Evolutionary conservation across 1,140 invertebrate genomes (phyloP).

Genomic region (Andricus grossulariae): DNA sequence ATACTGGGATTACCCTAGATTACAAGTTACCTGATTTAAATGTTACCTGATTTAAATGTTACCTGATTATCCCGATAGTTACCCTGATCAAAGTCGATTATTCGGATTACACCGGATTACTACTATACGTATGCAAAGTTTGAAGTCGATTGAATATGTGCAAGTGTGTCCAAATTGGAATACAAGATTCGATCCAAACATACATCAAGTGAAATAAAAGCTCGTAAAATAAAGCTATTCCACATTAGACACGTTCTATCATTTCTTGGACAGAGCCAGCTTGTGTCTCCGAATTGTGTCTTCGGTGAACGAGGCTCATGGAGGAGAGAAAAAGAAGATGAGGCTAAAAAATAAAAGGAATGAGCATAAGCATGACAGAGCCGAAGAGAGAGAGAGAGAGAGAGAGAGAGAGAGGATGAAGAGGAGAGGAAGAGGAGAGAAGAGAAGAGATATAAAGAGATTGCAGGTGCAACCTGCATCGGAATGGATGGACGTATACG

Average conservation of each 20-base stretch:
- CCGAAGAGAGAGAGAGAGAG: neutral
- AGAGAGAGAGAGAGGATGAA: neutral
- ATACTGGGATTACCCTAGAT: no score
- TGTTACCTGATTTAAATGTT: no score
- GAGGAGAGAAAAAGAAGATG: neutral
- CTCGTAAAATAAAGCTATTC: neutral
- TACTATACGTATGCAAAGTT: no score
- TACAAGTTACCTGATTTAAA: no score
- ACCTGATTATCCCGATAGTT: no score
- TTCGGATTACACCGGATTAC: no score
- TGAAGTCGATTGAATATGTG: no score
- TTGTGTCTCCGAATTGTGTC: neutral
- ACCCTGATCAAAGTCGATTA: no score
- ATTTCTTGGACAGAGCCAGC: neutral
- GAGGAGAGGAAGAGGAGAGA: slow-evolving; percentile 34
- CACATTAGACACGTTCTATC: slow-evolving; percentile 35
- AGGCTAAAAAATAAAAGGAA: slow-evolving; percentile 36
- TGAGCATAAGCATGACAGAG: slow-evolving; percentile 35
- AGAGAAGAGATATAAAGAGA: slow-evolving; percentile 38
- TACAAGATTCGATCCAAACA: no score
- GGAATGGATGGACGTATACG: slow-evolving; percentile 51
- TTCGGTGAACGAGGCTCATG: neutral
- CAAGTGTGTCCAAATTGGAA: no score
- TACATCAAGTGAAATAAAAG: no score
- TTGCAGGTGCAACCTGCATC: slow-evolving; percentile 53